Evolutionary conservation across 92 coral and sea anemone genomes (phyloP), one percentile per base, ranked within the genome.

Genomic region (Phenganax marumi): DNA sequence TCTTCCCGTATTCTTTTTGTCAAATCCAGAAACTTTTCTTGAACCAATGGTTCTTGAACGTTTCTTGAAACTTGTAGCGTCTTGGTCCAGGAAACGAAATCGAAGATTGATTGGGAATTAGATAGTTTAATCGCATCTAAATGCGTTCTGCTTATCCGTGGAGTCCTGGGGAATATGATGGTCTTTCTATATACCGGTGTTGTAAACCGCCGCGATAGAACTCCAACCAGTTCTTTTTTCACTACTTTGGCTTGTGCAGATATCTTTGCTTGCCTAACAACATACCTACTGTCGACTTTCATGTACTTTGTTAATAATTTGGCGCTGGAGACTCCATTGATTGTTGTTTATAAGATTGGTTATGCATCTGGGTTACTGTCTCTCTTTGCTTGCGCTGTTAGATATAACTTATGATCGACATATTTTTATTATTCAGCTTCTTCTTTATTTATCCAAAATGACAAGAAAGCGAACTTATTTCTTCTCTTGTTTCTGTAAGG

Each of bases 381-480:
- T 66, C 50, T 66, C 72, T 25, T 8, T 6, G 12, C 19, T 24
- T 0, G 72, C 72, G 0, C 50, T 66, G 8, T 66, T 66, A 1
- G 72, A 47, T 33, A 33, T 66, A 49, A 66, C 72, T 3, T 66
- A 66, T 22, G 72, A 66, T 66, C 16, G 51, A 33, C 24, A 66
- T 33, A 12, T 66, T 17, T 66, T 66, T 33, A 66, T 66, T 3
- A 9, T 66, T 49, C 72, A 66, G 12, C 72, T 49, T 66, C 72
- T 66, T 66, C 72, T 23, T 33, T 66, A 66, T 66, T 25, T 23
- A 12, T 66, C 72, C 0, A 33, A 3, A 66, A 66, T 66, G 49
- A 66, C 50, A 25, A 14, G 50, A 21, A 66, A 23, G 49, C 6
- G 50, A 24, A 24, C 72, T 66, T 66, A 17, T 25, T 66, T 13